phyloP scores from a whole-genome alignment of 2,113 vertebrate genomes.

The Pelvicachromis taeniatus region DNA sequence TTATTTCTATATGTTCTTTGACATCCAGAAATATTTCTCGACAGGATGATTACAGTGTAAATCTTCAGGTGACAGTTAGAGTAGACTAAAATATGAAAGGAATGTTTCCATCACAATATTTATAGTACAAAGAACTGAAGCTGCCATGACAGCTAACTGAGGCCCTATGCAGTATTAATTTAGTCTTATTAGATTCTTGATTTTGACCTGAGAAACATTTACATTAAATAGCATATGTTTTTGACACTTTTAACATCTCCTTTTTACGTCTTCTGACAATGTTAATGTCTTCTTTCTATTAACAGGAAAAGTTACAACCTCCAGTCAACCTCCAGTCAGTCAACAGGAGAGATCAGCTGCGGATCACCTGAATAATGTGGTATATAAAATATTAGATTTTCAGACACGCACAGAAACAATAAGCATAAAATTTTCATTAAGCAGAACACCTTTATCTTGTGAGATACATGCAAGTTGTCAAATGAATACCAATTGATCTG shows the following conservation, averaged over 20 bases:
- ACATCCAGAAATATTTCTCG: no score
- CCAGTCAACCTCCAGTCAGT: not conserved
- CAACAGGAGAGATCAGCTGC: not conserved
- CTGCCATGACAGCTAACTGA: not conserved
- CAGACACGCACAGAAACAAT: not conserved
- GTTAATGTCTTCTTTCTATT: not conserved
- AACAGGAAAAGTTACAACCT: not conserved
- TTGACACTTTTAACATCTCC: fast-evolving
- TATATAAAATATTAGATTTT: not conserved
- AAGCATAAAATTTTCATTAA: not conserved
- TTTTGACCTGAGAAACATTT: not conserved
- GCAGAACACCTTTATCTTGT: not conserved
- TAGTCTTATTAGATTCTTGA: not conserved
- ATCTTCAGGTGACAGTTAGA: not conserved
- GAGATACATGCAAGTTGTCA: fast-evolving
- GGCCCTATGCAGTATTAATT: not conserved
- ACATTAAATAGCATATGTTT: not conserved
- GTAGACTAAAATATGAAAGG: not conserved
- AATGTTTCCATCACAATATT: not conserved
- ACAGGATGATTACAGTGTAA: not conserved
- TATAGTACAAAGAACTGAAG: not conserved
- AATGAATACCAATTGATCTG: not conserved
- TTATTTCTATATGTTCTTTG: not conserved
- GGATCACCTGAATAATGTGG: not conserved
- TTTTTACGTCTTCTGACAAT: not conserved